phyloP scores from a whole-genome alignment of 2,113 vertebrate species.

The Sigmodon hispidus region DNA sequence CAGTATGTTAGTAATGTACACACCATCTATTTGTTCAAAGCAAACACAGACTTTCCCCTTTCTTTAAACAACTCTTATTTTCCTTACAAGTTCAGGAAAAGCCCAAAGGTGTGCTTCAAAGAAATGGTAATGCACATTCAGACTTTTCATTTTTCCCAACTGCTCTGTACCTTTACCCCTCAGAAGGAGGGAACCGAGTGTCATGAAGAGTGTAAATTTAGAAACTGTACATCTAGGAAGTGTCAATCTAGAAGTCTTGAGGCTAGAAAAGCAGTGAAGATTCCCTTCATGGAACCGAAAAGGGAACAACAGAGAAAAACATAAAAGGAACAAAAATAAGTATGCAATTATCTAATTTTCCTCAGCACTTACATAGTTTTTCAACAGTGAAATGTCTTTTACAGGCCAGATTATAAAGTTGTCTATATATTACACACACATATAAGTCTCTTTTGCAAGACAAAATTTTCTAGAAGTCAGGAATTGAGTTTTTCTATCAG shows the following conservation, averaged over 20 bases:
- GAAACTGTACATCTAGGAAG: slow-evolving; percentile 31
- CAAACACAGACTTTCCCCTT: slow-evolving; percentile 36
- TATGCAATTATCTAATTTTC: background rate
- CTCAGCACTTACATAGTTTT: background rate
- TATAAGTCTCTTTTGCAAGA: background rate
- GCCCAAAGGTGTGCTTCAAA: slow-evolving; percentile 29
- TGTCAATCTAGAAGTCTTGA: slow-evolving; percentile 48
- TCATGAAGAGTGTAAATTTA: slow-evolving; percentile 44
- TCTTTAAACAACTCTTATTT: slow-evolving; percentile 43
- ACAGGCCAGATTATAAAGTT: background rate
- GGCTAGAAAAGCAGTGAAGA: slow-evolving; percentile 44
- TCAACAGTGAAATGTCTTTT: slow-evolving; percentile 21
- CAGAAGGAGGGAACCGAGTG: background rate
- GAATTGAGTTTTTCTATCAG: background rate
- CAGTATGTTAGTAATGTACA: background rate
- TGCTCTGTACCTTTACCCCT: slow-evolving; percentile 9
- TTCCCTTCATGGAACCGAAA: background rate
- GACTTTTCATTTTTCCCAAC: slow-evolving; percentile 46
- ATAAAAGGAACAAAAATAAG: slow-evolving; percentile 32
- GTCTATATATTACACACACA: background rate
- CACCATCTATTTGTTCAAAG: slow-evolving; percentile 39
- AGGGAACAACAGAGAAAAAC: slow-evolving; percentile 9
- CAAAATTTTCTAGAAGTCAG: background rate
- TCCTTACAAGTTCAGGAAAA: background rate
- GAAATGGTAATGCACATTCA: slow-evolving; percentile 1